phyloP scores from a whole-genome alignment of 2,888 invertebrate species.

The Gasteruption jaculator region DNA sequence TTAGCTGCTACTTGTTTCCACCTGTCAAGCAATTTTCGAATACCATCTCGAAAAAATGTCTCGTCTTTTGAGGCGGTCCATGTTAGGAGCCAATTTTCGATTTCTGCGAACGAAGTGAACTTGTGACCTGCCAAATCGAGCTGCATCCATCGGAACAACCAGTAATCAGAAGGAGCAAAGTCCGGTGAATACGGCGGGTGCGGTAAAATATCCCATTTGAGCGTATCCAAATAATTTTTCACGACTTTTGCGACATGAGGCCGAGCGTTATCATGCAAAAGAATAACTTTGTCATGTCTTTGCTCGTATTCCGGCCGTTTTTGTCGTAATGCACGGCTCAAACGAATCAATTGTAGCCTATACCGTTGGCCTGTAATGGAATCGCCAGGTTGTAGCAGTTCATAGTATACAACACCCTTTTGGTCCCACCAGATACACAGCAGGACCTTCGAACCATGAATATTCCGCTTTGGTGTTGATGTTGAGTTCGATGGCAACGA shows the following conservation, averaged over 20 bases:
- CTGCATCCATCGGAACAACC: conserved; percentile 23
- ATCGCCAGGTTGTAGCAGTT: conserved; percentile 20
- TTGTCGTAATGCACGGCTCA: conserved; percentile 20
- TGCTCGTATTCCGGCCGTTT: conserved; percentile 18
- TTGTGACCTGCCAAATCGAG: conserved; percentile 21
- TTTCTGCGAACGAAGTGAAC: too few relatives aligned
- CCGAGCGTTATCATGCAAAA: conserved; percentile 26
- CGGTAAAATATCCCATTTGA: conserved; percentile 26
- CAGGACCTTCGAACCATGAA: conserved; percentile 23
- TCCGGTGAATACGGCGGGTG: conserved; percentile 18
- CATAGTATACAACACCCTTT: conserved; percentile 21
- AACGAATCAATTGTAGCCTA: conserved; percentile 19
- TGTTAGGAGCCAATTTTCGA: too few relatives aligned
- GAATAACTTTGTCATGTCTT: conserved; percentile 27
- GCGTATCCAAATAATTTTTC: conserved; percentile 22
- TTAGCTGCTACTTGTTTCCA: too few relatives aligned
- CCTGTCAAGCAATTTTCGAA: too few relatives aligned
- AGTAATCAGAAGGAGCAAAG: conserved; percentile 21
- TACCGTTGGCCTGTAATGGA: conserved; percentile 21
- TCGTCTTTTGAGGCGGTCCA: too few relatives aligned
- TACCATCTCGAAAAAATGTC: too few relatives aligned
- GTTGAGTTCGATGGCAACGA: too few relatives aligned
- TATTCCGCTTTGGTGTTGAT: conserved; percentile 26
- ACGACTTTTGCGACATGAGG: conserved; percentile 22
- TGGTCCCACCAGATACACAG: conserved; percentile 26